Conservation (phyloP, 2,888 invertebrate genomes). For the Tholera decimalis region DNA sequence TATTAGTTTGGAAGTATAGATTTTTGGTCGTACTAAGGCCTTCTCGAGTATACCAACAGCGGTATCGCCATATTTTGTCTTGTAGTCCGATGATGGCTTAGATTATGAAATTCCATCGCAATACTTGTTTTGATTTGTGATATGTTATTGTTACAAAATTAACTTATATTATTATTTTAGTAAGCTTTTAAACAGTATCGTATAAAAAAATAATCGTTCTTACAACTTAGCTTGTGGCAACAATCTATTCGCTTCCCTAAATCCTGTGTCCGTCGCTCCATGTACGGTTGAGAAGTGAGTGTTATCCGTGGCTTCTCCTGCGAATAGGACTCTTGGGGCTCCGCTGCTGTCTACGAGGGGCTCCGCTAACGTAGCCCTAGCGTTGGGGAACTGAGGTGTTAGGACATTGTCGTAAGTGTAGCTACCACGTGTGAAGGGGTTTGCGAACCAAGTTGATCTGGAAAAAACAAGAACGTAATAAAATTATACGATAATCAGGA, state of each 20-base stretch:
- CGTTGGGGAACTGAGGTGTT: constrained; percentile 87
- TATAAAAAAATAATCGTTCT: neutral
- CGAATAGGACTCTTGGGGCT: constrained; percentile 90
- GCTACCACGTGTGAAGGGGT: constrained; percentile 94
- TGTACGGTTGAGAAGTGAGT: constrained; percentile 94
- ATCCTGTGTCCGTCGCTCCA: constrained; percentile 93
- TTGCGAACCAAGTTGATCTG: constrained; percentile 94
- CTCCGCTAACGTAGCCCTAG: constrained; percentile 89
- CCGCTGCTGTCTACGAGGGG: constrained; percentile 89
- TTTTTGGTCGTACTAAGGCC: too few species aligned
- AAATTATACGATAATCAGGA: too few species aligned
- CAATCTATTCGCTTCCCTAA: constrained; percentile 91
- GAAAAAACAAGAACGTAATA: neutral
- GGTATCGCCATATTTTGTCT: too few species aligned
- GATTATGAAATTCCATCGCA: too few species aligned
- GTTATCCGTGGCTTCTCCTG: constrained; percentile 91
- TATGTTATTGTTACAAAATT: too few species aligned
- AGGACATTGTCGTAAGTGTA: constrained; percentile 92
- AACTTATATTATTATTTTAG: too few species aligned
- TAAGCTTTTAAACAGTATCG: neutral
- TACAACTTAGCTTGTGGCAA: constrained; percentile 49
- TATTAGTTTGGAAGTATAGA: too few species aligned
- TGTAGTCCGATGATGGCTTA: too few species aligned
- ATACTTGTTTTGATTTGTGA: too few species aligned
- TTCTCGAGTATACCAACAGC: too few species aligned